These are phyloP conservation scores for Peucedramus taeniatus DNA, from an alignment of 2,113 vertebrate genomes.

Conservation along the genomic window DNA sequence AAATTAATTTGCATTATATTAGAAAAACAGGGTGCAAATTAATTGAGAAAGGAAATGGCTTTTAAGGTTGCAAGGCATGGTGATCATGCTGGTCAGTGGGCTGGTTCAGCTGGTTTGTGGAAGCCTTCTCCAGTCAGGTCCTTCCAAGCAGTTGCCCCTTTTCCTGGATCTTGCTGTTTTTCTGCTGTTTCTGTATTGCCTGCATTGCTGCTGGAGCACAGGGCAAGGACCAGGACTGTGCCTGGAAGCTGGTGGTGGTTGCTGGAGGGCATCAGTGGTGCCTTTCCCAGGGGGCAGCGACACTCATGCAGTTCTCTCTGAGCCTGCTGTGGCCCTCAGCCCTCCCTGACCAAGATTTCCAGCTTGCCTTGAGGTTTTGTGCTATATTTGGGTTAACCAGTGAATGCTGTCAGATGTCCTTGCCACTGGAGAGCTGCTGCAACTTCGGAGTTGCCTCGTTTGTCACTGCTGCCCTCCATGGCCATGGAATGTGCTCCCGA, in stretches of 20 bases:
- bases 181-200: not conserved
- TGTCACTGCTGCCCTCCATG: fast-evolving
- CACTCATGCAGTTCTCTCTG: not conserved
- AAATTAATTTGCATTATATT: not conserved
- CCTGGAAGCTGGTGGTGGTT: not conserved
- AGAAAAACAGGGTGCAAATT: not conserved
- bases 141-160: not conserved
- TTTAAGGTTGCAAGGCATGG: fast-evolving
- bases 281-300: not conserved
- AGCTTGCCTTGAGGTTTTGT: not conserved
- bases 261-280: not conserved
- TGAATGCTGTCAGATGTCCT: not conserved
- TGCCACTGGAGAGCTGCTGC: not conserved
- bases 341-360: not conserved
- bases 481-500: fast-evolving
- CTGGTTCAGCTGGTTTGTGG: not conserved
- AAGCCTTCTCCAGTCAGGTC: not conserved
- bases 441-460: not conserved
- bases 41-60: not conserved
- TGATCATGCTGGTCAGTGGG: not conserved
- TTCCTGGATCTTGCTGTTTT: not conserved
- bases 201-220: fast-evolving
- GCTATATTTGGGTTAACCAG: not conserved
- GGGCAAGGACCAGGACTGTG: fast-evolving
- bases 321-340: not conserved